phyloP scores from a whole-genome alignment of 2,113 vertebrate genomes.

The Oreochromis spilurus region DNA sequence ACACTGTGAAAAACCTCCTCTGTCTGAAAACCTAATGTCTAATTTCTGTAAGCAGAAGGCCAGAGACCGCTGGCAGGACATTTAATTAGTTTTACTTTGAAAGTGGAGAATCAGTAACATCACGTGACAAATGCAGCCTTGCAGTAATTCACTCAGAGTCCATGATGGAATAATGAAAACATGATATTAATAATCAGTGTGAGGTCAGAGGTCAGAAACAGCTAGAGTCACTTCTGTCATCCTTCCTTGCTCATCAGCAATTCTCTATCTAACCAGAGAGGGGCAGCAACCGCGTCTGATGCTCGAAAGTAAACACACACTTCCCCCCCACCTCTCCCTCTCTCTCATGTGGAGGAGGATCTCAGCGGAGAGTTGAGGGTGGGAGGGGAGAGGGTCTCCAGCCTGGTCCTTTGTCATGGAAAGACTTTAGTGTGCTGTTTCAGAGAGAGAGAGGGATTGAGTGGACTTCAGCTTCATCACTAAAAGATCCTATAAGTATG shows the following conservation, averaged over 20 bases:
- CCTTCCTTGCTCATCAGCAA: background rate
- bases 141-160: background rate
- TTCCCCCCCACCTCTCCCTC: background rate
- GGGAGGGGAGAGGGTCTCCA: constrained; percentile 46
- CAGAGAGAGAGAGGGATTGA: background rate
- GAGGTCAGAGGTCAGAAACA: constrained; percentile 2
- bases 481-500: background rate
- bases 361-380: constrained; percentile 31
- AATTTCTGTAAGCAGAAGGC: background rate
- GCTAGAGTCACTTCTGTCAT: background rate
- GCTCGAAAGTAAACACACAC: background rate
- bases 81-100: background rate
- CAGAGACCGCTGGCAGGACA: background rate
- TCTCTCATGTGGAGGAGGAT: constrained; percentile 27
- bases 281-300: constrained; percentile 33
- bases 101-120: background rate
- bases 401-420: constrained; percentile 64
- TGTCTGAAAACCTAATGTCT: background rate
- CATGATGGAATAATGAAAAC: background rate
- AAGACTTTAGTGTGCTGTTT: constrained; percentile 39
- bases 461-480: background rate
- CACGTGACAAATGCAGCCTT: background rate
- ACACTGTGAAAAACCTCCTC: background rate
- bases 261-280: constrained; percentile 15
- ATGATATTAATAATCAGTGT: constrained; percentile 14